These are phyloP conservation scores for Tor tambroides DNA, from an alignment of 2,113 vertebrate species.

Conservation along the genomic window DNA sequence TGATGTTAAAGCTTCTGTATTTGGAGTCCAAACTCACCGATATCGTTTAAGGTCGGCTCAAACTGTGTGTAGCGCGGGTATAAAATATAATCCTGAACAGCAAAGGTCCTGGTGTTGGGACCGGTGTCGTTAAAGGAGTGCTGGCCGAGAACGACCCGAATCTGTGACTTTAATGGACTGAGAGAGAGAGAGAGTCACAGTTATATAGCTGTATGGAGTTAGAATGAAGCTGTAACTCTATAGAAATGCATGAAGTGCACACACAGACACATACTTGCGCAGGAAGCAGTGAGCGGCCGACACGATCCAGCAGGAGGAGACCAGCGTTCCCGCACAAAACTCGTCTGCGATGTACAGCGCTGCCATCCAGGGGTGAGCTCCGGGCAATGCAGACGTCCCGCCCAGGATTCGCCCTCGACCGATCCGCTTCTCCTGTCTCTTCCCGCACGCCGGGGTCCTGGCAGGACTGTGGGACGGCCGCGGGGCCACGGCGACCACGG, in stretches of 20 bases:
- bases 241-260: background rate
- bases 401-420: constrained; percentile 83
- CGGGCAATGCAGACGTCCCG: constrained; percentile 81
- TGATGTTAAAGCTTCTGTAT: background rate
- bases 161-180: constrained; percentile 80
- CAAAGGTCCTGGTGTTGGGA: constrained; percentile 80
- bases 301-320: constrained; percentile 92
- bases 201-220: background rate
- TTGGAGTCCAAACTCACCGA: constrained; percentile 78
- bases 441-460: constrained; percentile 75
- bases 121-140: constrained; percentile 85
- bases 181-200: background rate
- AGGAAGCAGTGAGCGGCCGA: constrained; percentile 94
- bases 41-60: constrained; percentile 86
- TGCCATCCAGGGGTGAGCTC: constrained; percentile 91
- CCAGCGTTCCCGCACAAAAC: constrained; percentile 88
- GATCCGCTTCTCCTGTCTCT: constrained; percentile 83
- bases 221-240: background rate
- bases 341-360: constrained; percentile 84
- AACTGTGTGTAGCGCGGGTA: constrained; percentile 82
- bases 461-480: background rate
- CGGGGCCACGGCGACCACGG: constrained; percentile 13
- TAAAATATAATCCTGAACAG: constrained; percentile 84
- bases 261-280: constrained; percentile 77
- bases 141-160: constrained; percentile 91